These are phyloP conservation scores for Palythoa grandis DNA, from an alignment of 92 coral and sea anemone species.

Conservation along the genomic window DNA sequence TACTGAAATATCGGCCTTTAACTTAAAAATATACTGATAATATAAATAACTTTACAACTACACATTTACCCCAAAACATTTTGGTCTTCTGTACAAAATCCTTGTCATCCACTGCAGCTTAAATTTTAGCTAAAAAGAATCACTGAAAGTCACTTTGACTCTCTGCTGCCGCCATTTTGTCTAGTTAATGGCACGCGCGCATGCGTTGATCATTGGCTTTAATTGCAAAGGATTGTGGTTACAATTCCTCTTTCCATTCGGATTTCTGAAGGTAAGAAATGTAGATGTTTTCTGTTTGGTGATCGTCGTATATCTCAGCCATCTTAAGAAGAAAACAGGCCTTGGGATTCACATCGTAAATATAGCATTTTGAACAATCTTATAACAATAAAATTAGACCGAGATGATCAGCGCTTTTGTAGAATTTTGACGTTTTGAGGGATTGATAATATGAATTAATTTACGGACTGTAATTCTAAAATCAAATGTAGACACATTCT, in stretches of 20 bases:
- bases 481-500: background rate
- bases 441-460: background rate
- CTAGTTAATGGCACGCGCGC: conserved; percentile 37
- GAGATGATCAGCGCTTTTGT: background rate
- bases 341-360: background rate
- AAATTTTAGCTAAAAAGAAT: background rate
- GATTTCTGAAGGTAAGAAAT: conserved; percentile 85
- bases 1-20: background rate
- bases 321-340: conserved; percentile 36
- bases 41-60: background rate
- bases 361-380: background rate
- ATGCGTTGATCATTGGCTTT: conserved; percentile 55
- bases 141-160: no score
- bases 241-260: conserved; percentile 90
- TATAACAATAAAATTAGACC: background rate
- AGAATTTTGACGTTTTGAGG: background rate
- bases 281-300: background rate
- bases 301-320: conserved; percentile 77
- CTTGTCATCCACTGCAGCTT: background rate
- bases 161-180: conserved; percentile 76
- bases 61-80: conserved; percentile 99
- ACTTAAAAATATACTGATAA: background rate
- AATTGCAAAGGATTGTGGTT: conserved; percentile 75
- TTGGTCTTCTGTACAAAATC: conserved; percentile 17
- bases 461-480: background rate